These are phyloP conservation scores for Leptobrachium leishanense DNA, from an alignment of 2,113 vertebrate genomes.

Conservation along the genomic window DNA sequence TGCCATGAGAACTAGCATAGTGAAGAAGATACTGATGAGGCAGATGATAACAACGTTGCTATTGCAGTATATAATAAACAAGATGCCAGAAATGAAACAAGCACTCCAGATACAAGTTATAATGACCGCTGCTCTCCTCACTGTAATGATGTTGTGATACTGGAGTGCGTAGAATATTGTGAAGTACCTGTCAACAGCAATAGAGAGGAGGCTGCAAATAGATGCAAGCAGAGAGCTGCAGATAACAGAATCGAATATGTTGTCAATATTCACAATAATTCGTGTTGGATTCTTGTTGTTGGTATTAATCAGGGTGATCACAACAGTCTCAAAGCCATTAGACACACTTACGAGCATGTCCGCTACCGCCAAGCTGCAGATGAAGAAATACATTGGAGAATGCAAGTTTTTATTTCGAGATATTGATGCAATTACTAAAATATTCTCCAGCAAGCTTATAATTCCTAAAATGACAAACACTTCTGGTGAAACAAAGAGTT, in stretches of 20 bases:
- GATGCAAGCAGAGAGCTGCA: constrained; percentile 92
- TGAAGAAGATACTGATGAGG: constrained; percentile 90
- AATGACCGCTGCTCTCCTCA: constrained; percentile 73
- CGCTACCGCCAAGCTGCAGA: constrained; percentile 91
- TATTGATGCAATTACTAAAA: constrained; percentile 86
- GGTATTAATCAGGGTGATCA: constrained; percentile 82
- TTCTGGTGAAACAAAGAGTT: constrained; percentile 87
- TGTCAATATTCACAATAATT: constrained; percentile 85
- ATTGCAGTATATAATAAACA: constrained; percentile 91
- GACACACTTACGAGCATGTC: constrained; percentile 94
- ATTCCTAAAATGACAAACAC: constrained; percentile 89
- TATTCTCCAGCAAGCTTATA: constrained; percentile 87
- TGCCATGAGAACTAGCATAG: constrained; percentile 94
- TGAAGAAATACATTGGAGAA: constrained; percentile 95
- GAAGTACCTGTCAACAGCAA: constrained; percentile 91
- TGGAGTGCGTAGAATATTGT: constrained; percentile 94
- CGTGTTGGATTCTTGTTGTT: constrained; percentile 71
- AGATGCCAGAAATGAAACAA: constrained; percentile 78
- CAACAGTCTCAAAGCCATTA: constrained; percentile 89
- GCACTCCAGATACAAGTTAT: constrained; percentile 84
- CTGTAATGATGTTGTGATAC: constrained; percentile 91
- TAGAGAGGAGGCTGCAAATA: constrained; percentile 91
- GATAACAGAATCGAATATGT: constrained; percentile 92
- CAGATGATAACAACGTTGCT: constrained; percentile 88
- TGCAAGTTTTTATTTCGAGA: constrained; percentile 93